Evolutionary conservation across 1,140 invertebrate genomes (phyloP).

Genomic region (Drosophila baimaii): DNA sequence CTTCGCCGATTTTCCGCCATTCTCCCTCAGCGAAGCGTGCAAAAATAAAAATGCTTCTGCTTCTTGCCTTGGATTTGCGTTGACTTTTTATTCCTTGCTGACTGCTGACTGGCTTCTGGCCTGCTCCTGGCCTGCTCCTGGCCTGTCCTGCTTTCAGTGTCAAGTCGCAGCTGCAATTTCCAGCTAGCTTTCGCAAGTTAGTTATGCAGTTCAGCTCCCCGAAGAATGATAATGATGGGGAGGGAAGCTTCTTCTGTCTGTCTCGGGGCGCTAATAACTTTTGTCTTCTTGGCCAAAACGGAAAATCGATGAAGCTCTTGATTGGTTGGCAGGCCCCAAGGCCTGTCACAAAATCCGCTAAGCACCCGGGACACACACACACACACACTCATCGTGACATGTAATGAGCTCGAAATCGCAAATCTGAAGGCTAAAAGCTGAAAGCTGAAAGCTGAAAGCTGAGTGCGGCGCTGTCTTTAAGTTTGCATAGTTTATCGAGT

Average conservation of each 20-base stretch:
- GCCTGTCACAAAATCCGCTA: slow-evolving; percentile 57
- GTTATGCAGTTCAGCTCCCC: slow-evolving; percentile 16
- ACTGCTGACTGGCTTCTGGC: neutral
- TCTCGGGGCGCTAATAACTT: slow-evolving; percentile 52
- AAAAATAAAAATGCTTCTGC: slow-evolving; percentile 33
- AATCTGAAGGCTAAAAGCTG: neutral
- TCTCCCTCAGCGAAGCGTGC: slow-evolving; percentile 33
- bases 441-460: slow-evolving; percentile 7
- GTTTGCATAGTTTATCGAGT: slow-evolving; percentile 40
- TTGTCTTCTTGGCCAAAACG: slow-evolving; percentile 29
- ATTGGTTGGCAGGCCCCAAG: slow-evolving; percentile 34
- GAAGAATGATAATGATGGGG: slow-evolving; percentile 26
- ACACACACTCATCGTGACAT: slow-evolving; percentile 43
- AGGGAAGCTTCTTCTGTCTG: slow-evolving; percentile 5
- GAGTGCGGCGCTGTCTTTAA: slow-evolving; percentile 28
- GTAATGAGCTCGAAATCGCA: slow-evolving; percentile 36
- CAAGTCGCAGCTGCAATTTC: slow-evolving; percentile 21
- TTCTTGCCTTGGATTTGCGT: slow-evolving; percentile 38
- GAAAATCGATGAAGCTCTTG: slow-evolving; percentile 58
- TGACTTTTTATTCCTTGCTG: slow-evolving; percentile 20
- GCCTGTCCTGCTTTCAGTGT: slow-evolving; percentile 3
- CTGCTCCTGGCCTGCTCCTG: neutral
- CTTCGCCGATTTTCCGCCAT: slow-evolving; percentile 4
- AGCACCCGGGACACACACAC: slow-evolving; percentile 28
- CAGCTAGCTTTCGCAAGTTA: slow-evolving; percentile 11